A percentile compares a stretch with the other conserved stretches of the same genome.
These are phyloP conservation scores for Trachythela sp. DNA, from an alignment of 64 coral and sea anemone species.

Conservation along the genomic window DNA sequence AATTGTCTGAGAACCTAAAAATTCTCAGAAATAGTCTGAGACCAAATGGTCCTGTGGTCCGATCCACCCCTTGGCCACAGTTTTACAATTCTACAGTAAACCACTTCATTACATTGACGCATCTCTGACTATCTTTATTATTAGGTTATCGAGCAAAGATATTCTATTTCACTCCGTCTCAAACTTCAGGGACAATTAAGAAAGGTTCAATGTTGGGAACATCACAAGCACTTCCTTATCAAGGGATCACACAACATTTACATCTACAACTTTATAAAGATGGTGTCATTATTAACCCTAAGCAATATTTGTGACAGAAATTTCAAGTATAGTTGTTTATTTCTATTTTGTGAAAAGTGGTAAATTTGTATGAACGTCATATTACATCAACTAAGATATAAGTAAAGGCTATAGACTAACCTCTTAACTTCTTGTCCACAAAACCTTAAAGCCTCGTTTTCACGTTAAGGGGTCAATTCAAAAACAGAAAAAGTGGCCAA, in stretches of 20 bases:
- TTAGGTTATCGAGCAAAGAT: constrained; percentile 1
- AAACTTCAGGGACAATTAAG: background rate
- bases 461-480: too few relatives aligned
- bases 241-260: constrained; percentile 36
- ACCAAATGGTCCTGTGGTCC: too few relatives aligned
- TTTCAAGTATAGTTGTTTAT: background rate
- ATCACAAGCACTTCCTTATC: background rate
- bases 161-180: background rate
- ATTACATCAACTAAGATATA: too few relatives aligned
- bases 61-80: too few relatives aligned
- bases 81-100: background rate
- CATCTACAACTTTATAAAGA: constrained; percentile 41
- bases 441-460: too few relatives aligned
- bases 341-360: background rate
- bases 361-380: too few relatives aligned
- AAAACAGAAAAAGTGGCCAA: too few relatives aligned
- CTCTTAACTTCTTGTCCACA: too few relatives aligned
- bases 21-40: too few relatives aligned
- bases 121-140: too few relatives aligned
- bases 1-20: too few relatives aligned
- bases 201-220: background rate
- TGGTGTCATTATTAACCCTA: background rate
- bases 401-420: too few relatives aligned
- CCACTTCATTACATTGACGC: background rate
- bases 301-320: background rate